Base-by-base conservation (phyloP, 1,140 invertebrate species). In the Nylanderia fulva region DNA sequence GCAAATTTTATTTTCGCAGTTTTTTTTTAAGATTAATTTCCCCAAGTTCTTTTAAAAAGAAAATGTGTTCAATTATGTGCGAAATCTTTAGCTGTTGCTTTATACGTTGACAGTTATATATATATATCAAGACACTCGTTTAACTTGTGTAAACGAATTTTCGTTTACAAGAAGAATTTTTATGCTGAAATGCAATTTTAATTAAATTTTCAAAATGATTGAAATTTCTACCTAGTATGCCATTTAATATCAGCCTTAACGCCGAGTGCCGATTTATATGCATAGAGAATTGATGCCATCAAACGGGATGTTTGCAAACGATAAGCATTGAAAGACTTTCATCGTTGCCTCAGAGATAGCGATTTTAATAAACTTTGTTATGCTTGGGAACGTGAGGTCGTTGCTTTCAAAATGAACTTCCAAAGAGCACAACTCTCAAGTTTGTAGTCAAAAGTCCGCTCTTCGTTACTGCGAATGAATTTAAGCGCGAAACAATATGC, bases 321-420 rank as follows among this genome's bases (percentile, higher is more conserved):
- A 74, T 36, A 36, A 72, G 66, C 71, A 77, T 79, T 79, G 89
- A 88, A 74, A 86, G 85, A 84, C 84, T 87, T 88, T 82, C 77
- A 72, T 48, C 42, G 74, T 56, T 71, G 80, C 84, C 29, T 76
- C 61, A 58, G 66, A 74, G 85, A 89, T 85, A 77, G 82, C 80
- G 77, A 79, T 84, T 86, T 90, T 91, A 91, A 89, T 91, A 90
- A 91, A 90, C 86, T 84, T 86, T 80, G 87, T 88, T 90, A 88
- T 48, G 74, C 63, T 68, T 24, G 76, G 45, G 15, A 79, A 79
- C 69, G 71, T 52, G 84, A 90, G 79, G 82, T 87, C 85, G 75
- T 66, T 66, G 75, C 76, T 79, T 79, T 68, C 76, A 79, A 54
- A 68, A 54, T 79, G 21, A 33, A 36, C 76, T 79, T 79, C 33